These are phyloP conservation scores for Stigmatopora nigra DNA, from an alignment of 2,113 vertebrate genomes.

Conservation along the genomic window DNA sequence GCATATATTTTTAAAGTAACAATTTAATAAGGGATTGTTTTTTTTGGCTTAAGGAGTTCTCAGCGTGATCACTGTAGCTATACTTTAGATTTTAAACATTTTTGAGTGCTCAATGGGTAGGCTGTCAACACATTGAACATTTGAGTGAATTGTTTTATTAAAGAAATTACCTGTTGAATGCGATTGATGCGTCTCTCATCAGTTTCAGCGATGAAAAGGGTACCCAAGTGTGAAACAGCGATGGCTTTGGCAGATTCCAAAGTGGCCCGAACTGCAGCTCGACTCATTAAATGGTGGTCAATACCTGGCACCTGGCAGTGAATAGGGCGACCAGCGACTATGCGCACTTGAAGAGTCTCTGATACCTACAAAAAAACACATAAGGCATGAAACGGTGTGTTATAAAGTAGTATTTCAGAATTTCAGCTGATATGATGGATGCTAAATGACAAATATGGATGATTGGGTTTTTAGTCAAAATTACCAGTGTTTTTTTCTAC, in stretches of 20 bases:
- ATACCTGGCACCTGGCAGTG: conserved; percentile 94
- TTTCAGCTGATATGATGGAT: too few species aligned
- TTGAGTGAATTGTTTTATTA: neutral
- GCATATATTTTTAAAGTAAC: neutral
- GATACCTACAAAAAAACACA: conserved; percentile 66
- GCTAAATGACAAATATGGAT: neutral
- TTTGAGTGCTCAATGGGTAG: too few species aligned
- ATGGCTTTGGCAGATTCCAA: conserved; percentile 91
- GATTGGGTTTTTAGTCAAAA: neutral
- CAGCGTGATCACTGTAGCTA: neutral
- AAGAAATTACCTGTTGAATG: conserved; percentile 83
- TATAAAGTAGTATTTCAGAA: neutral
- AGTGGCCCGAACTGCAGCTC: conserved; percentile 83
- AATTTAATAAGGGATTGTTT: too few species aligned
- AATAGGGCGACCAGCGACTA: conserved; percentile 90
- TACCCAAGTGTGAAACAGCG: conserved; percentile 85
- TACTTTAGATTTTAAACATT: neutral
- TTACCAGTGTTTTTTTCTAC: neutral
- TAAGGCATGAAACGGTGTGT: neutral
- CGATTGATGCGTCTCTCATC: conserved; percentile 95
- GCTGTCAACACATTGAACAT: neutral
- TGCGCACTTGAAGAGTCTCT: conserved; percentile 81
- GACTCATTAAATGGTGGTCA: conserved; percentile 86
- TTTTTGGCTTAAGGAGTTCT: neutral
- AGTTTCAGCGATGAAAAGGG: conserved; percentile 90